phyloP scores from a whole-genome alignment of 2,797 vertebrate species.

The Orientallactaga sibirica region DNA sequence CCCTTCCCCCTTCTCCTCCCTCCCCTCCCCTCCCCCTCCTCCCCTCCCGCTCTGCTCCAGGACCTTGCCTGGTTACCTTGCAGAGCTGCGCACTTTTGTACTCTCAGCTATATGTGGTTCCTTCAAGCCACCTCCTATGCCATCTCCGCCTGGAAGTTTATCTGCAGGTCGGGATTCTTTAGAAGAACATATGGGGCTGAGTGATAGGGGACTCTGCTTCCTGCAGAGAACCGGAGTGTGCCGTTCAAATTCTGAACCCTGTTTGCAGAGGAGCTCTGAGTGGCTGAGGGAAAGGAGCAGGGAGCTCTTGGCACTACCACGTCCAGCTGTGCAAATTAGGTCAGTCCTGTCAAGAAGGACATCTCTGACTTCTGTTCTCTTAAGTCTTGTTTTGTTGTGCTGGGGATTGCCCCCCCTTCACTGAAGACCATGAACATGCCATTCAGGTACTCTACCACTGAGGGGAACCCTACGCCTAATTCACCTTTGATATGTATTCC shows the following conservation, averaged over 20 bases:
- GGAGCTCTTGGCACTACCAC: background rate
- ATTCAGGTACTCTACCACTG: background rate
- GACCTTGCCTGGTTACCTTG: background rate
- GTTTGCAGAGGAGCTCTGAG: background rate
- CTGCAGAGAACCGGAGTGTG: accelerated
- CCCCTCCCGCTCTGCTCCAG: accelerated
- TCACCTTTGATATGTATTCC: background rate
- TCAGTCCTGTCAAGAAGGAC: background rate
- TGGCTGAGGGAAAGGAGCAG: background rate
- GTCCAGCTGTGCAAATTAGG: background rate
- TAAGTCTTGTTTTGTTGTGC: background rate
- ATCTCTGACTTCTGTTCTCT: background rate
- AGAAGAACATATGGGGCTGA: background rate
- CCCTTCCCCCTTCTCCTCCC: background rate
- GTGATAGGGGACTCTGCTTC: background rate
- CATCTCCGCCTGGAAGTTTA: background rate
- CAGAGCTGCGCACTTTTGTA: accelerated
- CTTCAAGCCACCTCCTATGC: background rate
- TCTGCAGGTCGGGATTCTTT: accelerated
- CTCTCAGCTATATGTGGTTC: background rate
- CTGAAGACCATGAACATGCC: too few relatives aligned
- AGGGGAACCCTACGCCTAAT: background rate
- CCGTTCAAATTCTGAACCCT: background rate
- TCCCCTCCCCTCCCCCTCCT: accelerated
- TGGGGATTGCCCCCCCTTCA: background rate